Evolutionary conservation across 1,140 invertebrate species (phyloP).

Genomic region (Lordiphosa mommai): DNA sequence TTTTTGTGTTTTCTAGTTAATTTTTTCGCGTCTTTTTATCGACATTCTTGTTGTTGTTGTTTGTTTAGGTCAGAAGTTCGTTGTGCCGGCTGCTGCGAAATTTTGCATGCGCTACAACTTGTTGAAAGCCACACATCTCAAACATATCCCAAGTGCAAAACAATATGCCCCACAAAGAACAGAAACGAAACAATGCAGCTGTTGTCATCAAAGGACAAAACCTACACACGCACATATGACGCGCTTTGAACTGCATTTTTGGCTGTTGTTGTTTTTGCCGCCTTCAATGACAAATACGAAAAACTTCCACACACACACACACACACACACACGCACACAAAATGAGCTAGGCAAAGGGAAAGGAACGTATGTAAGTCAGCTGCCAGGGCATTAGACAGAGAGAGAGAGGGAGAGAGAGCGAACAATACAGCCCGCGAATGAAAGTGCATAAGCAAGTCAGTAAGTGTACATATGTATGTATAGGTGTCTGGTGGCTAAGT

Average conservation of each 20-base stretch:
- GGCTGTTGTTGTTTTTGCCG: not conserved
- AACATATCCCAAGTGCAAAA: conserved; percentile 7
- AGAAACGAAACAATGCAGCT: too few relatives aligned
- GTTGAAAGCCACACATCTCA: not conserved
- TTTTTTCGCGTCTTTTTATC: conserved; percentile 62
- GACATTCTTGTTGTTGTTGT: conserved; percentile 33
- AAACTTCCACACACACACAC: not conserved
- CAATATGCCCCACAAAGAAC: conserved; percentile 15
- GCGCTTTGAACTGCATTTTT: not conserved
- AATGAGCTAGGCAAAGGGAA: conserved; percentile 9
- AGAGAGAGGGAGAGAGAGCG: not conserved
- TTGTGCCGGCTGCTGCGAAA: conserved; percentile 24
- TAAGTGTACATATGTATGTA: conserved; percentile 7
- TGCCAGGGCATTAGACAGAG: conserved; percentile 1
- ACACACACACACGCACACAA: not conserved
- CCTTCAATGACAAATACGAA: conserved; percentile 4
- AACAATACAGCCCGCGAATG: conserved; percentile 28
- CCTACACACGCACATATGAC: not conserved
- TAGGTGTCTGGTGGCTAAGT: conserved; percentile 19
- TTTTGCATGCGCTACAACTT: conserved; percentile 22
- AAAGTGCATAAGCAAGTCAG: conserved; percentile 47
- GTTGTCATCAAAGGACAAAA: conserved; percentile 6
- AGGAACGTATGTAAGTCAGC: not conserved
- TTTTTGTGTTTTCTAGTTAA: conserved; percentile 36
- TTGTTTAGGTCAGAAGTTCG: conserved; percentile 67